These are phyloP conservation scores for Ooceraea biroi DNA, from an alignment of 1,140 invertebrate species.

Conservation along the genomic window DNA sequence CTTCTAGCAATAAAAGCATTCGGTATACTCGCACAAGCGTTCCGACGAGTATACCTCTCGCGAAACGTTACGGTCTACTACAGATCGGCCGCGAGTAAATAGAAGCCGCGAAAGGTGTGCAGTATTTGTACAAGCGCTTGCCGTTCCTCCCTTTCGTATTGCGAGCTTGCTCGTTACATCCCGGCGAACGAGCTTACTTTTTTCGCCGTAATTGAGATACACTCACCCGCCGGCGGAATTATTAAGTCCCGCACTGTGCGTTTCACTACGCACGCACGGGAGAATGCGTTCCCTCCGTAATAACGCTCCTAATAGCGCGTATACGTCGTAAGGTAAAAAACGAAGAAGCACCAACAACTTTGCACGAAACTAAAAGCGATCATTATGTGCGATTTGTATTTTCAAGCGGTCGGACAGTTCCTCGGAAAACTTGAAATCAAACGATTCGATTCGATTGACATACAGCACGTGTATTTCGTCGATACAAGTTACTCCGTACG, in stretches of 20 bases:
- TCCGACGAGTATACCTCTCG: constrained; percentile 45
- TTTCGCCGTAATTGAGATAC: constrained; percentile 4
- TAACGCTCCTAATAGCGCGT: constrained; percentile 3
- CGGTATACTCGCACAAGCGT: constrained; percentile 35
- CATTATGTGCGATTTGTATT: not conserved
- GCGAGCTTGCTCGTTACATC: constrained; percentile 15
- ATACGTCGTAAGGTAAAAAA: too few species aligned
- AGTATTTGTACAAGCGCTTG: constrained; percentile 57
- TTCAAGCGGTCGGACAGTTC: not conserved
- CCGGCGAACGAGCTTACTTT: constrained; percentile 21
- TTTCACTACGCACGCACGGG: not conserved
- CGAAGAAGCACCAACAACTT: not conserved
- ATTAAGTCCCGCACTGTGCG: not conserved
- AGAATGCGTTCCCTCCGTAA: not conserved
- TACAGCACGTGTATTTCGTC: not conserved
- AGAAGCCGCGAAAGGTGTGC: constrained; percentile 42
- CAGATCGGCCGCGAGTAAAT: constrained; percentile 54
- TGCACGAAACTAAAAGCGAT: not conserved
- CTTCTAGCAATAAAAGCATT: constrained; percentile 64
- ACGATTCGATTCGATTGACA: not conserved
- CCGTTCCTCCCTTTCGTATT: not conserved
- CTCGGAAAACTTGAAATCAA: not conserved
- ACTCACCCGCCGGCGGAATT: not conserved
- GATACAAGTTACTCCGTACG: not conserved
- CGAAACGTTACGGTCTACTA: constrained; percentile 51